Percentiles rank a stretch among this genome's conserved stretches.
These are phyloP conservation scores for Limosa lapponica DNA, from an alignment of 2,797 vertebrate species.

Conservation along the genomic window DNA sequence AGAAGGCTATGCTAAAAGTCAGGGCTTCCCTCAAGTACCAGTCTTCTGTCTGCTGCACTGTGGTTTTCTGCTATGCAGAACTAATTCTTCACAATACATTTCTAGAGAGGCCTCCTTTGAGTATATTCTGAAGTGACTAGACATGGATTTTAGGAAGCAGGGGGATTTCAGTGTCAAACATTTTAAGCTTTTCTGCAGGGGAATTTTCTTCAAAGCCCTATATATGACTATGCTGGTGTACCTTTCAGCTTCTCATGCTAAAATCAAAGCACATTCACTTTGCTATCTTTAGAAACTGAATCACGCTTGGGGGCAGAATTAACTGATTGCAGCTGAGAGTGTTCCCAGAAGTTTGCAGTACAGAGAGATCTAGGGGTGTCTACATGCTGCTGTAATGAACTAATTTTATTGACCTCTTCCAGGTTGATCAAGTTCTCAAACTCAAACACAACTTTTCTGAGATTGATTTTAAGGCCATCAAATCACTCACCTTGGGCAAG, in stretches of 20 bases:
- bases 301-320: background rate
- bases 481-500: conserved; percentile 91
- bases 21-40: background rate
- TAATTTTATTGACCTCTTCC: conserved; percentile 55
- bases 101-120: conserved; percentile 7
- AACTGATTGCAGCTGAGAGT: background rate
- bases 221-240: conserved; percentile 13
- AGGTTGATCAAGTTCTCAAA: conserved; percentile 91
- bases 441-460: conserved; percentile 91
- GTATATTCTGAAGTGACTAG: background rate
- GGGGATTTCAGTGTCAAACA: conserved; percentile 36
- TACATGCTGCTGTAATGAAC: background rate
- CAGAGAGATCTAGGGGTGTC: background rate
- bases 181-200: conserved; percentile 34
- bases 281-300: conserved; percentile 26
- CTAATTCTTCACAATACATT: background rate
- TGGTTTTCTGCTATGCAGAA: background rate
- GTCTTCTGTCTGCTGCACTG: background rate
- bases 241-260: conserved; percentile 36
- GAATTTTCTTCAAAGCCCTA: conserved; percentile 39
- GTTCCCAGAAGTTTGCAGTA: background rate
- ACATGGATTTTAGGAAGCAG: conserved; percentile 9
- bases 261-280: conserved; percentile 54
- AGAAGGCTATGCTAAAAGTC: background rate
- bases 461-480: conserved; percentile 85